Base-by-base conservation (phyloP, 1,140 invertebrate genomes). In the Anadara kagoshimensis region DNA sequence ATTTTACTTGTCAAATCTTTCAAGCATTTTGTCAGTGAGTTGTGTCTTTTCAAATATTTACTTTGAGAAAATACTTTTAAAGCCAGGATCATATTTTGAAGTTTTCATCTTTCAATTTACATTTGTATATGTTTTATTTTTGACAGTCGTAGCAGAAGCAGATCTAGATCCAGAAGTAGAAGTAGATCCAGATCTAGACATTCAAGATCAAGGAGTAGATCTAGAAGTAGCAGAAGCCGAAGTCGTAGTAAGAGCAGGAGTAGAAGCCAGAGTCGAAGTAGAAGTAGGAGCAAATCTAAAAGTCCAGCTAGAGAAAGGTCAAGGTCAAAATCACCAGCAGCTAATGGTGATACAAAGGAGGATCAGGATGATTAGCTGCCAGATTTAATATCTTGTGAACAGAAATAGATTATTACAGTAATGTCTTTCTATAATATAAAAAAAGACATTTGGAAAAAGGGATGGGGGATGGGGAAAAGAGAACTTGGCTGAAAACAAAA, bases 231-330 rank as follows among this genome's bases (percentile, higher is more conserved):
- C 12, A 64, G 62, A 2, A 64, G 62, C 2, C 51, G 62, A 10
- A 43, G 62, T 3, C 51, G 62, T 36, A 64, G 62, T 45, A 64
- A 49, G n/a, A 64, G 53, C 7, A 64, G 62, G 29, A 51, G 45
- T 10, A 64, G 62, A 41, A 64, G 62, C 20, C 49, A 49, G 53
- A 64, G 62, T 53, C 62, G 49, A 16, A 64, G 62, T 51, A 29
- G 24, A 51, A 64, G 62, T 20, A 64, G 62, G 36, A 64, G 62
- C 36, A 64, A 64, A 64, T 64, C 62, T 3, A 51, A 49, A 36
- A 64, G 62, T 64, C 47, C 62, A 0, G 53, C 45, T 11, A 53
- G 36, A 53, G 62, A 64, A 29, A 45, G 49, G 14, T 36, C 62
- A 53, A 20, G 61, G 43, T 63, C 61, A 24, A 64, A 64, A 41